Evolutionary conservation across 2,888 invertebrate genomes (phyloP).

Genomic region (Sesia bembeciformis): DNA sequence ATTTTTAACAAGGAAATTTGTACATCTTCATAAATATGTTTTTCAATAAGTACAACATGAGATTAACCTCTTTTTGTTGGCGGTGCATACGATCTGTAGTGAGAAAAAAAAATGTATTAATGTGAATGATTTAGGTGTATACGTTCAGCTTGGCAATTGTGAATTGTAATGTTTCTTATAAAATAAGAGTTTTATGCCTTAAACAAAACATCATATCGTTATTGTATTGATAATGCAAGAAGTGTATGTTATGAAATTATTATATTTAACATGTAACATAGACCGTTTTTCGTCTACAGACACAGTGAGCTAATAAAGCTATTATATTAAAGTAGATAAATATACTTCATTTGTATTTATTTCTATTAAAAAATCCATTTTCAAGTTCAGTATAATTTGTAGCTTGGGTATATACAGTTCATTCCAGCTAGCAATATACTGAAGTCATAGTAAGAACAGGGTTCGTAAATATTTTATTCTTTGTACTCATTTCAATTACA

Average conservation of each 20-base stretch:
- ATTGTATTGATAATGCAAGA: conserved; percentile 64
- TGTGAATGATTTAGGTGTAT: not conserved
- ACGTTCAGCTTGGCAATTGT: conserved; percentile 23
- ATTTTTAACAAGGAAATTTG: too few relatives aligned
- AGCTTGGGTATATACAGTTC: too few relatives aligned
- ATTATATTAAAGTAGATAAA: too few relatives aligned
- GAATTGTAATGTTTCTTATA: conserved; percentile 46
- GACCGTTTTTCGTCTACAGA: not conserved
- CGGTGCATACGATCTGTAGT: not conserved
- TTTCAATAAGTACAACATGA: not conserved
- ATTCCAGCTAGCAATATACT: too few relatives aligned
- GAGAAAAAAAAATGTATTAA: too few relatives aligned
- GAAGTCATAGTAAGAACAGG: too few relatives aligned
- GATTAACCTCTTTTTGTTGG: not conserved
- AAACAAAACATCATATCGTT: conserved; percentile 68
- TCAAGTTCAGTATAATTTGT: too few relatives aligned
- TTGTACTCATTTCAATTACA: too few relatives aligned
- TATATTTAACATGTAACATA: not conserved
- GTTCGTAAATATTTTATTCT: too few relatives aligned
- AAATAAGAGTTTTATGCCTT: conserved; percentile 71
- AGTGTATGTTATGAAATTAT: conserved; percentile 7
- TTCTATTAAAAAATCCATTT: too few relatives aligned
- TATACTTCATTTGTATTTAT: too few relatives aligned
- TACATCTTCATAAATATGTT: not conserved
- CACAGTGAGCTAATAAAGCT: not conserved